phyloP scores from a whole-genome alignment of 2,113 vertebrate genomes.

The Pyrgilauda ruficollis region DNA sequence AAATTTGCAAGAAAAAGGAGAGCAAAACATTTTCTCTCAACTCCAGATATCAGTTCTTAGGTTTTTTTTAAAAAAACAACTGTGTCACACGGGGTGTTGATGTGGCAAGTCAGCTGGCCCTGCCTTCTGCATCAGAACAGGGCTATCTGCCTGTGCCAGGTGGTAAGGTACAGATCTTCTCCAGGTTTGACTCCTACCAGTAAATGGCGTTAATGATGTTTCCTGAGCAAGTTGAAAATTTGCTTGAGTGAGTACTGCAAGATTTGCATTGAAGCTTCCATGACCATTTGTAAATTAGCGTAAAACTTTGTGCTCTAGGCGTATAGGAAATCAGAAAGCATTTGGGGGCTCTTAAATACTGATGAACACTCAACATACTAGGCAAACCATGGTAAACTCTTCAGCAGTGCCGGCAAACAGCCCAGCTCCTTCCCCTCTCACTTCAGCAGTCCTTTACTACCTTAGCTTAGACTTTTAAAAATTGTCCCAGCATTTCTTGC shows the following conservation, averaged over 20 bases:
- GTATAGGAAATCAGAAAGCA: background rate
- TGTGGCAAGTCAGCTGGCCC: background rate
- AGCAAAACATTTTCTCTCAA: background rate
- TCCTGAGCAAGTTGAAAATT: background rate
- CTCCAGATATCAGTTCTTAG: background rate
- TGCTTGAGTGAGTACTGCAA: background rate
- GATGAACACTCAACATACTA: background rate
- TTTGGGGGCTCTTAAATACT: background rate
- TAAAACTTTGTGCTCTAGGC: background rate
- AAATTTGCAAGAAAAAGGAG: background rate
- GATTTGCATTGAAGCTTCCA: background rate
- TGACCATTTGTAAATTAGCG: background rate
- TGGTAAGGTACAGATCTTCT: background rate
- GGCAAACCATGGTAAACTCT: background rate
- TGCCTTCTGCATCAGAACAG: background rate
- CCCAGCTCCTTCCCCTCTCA: background rate
- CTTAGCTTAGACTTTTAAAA: background rate
- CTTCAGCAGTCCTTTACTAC: background rate
- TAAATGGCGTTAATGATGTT: background rate
- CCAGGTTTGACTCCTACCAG: background rate
- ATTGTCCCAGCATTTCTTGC: background rate
- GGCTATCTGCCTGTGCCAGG: background rate
- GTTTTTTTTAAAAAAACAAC: background rate
- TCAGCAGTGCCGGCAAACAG: background rate
- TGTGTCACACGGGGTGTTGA: accelerated